Percentiles rank a stretch among this genome's conserved stretches.
phyloP scores from a whole-genome alignment of 2,888 invertebrate species.

The Opisthograptis luteolata region DNA sequence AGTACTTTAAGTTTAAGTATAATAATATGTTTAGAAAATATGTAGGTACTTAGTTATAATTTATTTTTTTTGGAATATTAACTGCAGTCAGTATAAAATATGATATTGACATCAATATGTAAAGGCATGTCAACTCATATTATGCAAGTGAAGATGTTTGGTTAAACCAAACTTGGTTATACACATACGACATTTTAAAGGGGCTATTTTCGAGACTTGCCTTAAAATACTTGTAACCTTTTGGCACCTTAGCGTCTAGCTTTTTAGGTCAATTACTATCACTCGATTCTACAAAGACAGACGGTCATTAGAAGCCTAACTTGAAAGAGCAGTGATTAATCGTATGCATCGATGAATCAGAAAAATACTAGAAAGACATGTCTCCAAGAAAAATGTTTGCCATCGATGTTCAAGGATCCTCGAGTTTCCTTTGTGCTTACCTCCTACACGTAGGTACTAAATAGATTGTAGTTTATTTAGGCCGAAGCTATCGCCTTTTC shows the following conservation, averaged over 20 bases:
- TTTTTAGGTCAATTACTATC: conserved; percentile 12
- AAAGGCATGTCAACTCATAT: too few species aligned
- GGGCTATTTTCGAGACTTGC: background rate
- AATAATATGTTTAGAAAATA: too few species aligned
- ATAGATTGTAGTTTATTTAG: conserved; percentile 38
- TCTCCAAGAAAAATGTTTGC: conserved; percentile 32
- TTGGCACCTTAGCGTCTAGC: background rate
- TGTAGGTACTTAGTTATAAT: too few species aligned
- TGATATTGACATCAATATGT: too few species aligned
- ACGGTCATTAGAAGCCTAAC: conserved; percentile 1
- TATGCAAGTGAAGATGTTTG: too few species aligned
- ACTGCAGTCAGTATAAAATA: too few species aligned
- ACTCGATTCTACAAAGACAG: background rate
- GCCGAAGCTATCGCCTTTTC: conserved; percentile 67
- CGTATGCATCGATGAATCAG: conserved; percentile 24
- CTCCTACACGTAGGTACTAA: conserved; percentile 26
- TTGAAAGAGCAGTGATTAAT: conserved; percentile 19
- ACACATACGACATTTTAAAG: too few species aligned
- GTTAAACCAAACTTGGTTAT: too few species aligned
- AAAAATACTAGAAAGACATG: conserved; percentile 24
- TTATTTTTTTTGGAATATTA: too few species aligned
- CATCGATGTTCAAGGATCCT: conserved; percentile 27
- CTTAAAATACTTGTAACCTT: background rate
- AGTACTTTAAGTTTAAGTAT: too few species aligned
- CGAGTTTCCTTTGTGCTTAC: conserved; percentile 28